phyloP scores from a whole-genome alignment of 2,888 invertebrate species.

The Hyalella azteca region DNA sequence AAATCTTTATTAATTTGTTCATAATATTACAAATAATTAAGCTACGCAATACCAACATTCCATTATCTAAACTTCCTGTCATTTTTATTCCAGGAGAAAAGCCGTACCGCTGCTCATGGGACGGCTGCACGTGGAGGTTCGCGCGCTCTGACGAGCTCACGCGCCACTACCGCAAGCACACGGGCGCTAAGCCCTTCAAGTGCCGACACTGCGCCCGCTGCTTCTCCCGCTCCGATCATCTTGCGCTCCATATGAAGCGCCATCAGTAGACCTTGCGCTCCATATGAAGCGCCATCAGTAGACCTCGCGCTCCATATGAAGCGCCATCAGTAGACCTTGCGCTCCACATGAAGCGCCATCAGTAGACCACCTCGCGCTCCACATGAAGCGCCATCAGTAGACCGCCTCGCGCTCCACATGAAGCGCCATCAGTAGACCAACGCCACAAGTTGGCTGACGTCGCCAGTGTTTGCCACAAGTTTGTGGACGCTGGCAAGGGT shows the following conservation, averaged over 20 bases:
- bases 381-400: too few relatives aligned
- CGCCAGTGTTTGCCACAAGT: too few relatives aligned
- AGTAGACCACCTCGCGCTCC: too few relatives aligned
- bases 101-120: slow-evolving; percentile 97
- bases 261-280: slow-evolving; percentile 66
- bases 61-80: too few relatives aligned
- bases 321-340: slow-evolving; percentile 70
- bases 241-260: slow-evolving; percentile 94
- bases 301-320: slow-evolving; percentile 90
- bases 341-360: too few relatives aligned
- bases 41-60: too few relatives aligned
- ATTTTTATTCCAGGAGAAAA: slow-evolving; percentile 82
- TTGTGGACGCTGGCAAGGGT: too few relatives aligned
- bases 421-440: too few relatives aligned
- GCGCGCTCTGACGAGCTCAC: slow-evolving; percentile 95
- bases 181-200: slow-evolving; percentile 95
- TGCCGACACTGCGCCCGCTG: slow-evolving; percentile 95
- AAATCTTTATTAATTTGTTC: too few relatives aligned
- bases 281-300: not conserved
- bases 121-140: slow-evolving; percentile 96
- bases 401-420: too few relatives aligned
- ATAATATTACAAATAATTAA: too few relatives aligned
- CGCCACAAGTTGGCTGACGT: too few relatives aligned
- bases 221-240: slow-evolving; percentile 95
- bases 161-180: slow-evolving; percentile 96